phyloP scores from a whole-genome alignment of 1,140 invertebrate genomes.

The Battus philenor region DNA sequence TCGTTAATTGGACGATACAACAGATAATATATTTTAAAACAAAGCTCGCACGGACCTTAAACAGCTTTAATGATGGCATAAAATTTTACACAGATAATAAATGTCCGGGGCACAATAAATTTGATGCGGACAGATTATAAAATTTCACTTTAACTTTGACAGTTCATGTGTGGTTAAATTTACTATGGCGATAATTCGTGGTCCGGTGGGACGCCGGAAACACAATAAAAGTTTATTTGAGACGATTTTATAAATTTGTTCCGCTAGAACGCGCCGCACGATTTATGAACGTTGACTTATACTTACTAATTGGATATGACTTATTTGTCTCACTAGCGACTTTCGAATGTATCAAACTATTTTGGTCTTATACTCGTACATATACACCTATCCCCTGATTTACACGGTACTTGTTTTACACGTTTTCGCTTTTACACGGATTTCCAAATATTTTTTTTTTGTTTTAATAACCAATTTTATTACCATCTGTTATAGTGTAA shows the following conservation, averaged over 20 bases:
- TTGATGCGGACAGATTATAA: conserved; percentile 14
- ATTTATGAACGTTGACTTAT: too few relatives aligned
- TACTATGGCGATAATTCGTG: conserved; percentile 16
- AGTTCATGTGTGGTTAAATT: conserved; percentile 14
- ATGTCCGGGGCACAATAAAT: conserved; percentile 16
- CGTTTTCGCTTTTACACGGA: too few relatives aligned
- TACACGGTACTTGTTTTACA: too few relatives aligned
- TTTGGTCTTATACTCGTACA: too few relatives aligned
- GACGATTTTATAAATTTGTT: conserved; percentile 15
- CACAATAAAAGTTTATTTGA: conserved; percentile 16
- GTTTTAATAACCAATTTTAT: too few relatives aligned
- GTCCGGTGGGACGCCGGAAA: conserved; percentile 12
- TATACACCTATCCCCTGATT: too few relatives aligned
- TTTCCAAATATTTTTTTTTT: too few relatives aligned
- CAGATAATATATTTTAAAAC: not conserved
- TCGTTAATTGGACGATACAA: too few relatives aligned
- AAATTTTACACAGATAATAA: conserved; percentile 16
- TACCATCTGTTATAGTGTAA: too few relatives aligned
- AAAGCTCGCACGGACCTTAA: conserved; percentile 1
- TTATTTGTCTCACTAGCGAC: too few relatives aligned
- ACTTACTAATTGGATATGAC: conserved; percentile 8
- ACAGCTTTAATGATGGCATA: conserved; percentile 11
- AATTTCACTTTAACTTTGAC: conserved; percentile 17
- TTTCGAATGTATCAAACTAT: too few relatives aligned
- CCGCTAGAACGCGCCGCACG: too few relatives aligned